Base-by-base conservation (phyloP, 2,888 invertebrate species). In the Nezara viridula region DNA sequence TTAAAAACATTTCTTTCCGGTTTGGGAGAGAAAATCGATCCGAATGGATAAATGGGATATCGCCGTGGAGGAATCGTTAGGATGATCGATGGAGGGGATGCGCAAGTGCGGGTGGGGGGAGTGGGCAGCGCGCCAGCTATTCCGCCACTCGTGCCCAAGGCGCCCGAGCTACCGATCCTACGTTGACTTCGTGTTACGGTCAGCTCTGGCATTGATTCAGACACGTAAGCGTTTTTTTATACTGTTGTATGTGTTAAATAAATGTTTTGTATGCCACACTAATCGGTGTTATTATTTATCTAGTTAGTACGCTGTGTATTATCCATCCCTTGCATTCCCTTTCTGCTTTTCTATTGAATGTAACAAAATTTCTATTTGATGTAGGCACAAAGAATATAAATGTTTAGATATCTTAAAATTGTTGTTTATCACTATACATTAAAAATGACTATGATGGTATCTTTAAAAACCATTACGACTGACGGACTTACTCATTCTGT, bases 201-300 rank as follows among this genome's bases (percentile, higher is more conserved):
- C 37, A 37, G 37, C 77, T 77, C 77, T 40, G 16, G 40, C 21
- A 40, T 40, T 77, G 37, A 21, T 37, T 77, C 40, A 12, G 21
- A 40, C 77, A 77, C 77, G 77, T 77, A 77, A 77, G 77, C 77
- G 16, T 40, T 77, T 77, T 77, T n/a, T 40, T 77, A 40, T 77
- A 40, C 40, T 77, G 77, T 77, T 77, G 24, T 77, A 77, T 77
- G 77, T 77, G 77, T 40, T 77, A 77, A 77, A 77, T 77, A 77
- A 77, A 77, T 77, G 77, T 77, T 37, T 77, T 40, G 77, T 0
- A 77, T 77, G 77, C 37, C 40, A 77, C 40, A 77, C 19, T 77
- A 77, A 40, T 77, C 37, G 40, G 77, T 77, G 77, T 77, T 60
- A 77, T 77, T 40, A 77, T 77, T 77, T 77, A 40, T 40, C 27